Evolutionary conservation across 2,888 invertebrate genomes (phyloP).

Genomic region (Operophtera brumata): DNA sequence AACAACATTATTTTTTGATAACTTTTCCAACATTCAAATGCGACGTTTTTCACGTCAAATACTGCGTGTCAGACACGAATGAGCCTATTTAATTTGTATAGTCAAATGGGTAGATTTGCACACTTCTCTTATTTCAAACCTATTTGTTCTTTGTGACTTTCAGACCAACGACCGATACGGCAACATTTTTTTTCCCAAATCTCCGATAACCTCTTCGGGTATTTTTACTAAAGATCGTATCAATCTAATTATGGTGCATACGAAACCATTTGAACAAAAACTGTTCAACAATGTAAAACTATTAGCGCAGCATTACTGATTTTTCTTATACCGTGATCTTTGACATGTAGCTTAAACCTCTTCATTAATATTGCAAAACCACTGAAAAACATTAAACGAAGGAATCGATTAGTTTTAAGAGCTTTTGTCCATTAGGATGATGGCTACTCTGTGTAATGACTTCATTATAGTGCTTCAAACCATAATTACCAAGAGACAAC

Average conservation of each 20-base stretch:
- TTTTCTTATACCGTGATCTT: slow-evolving; percentile 12
- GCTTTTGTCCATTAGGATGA: slow-evolving; percentile 72
- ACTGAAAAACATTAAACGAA: slow-evolving; percentile 49
- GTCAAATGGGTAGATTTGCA: no score
- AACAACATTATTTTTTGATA: no score
- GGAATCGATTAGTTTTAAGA: slow-evolving; percentile 69
- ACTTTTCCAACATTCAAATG: no score
- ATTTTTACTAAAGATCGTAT: no score
- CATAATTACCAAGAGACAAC: slow-evolving; percentile 43
- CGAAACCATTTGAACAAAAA: slow-evolving; percentile 1
- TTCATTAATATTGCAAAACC: slow-evolving; percentile 39
- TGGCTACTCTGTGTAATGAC: slow-evolving; percentile 59
- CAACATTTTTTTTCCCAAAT: no score
- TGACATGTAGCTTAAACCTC: slow-evolving; percentile 10
- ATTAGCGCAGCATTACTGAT: slow-evolving; percentile 10
- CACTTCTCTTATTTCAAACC: no score
- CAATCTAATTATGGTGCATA: neutral
- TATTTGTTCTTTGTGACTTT: no score
- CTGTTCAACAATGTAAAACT: neutral
- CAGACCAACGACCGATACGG: no score
- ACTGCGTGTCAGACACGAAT: no score
- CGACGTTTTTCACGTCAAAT: no score
- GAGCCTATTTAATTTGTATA: no score
- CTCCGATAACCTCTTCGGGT: no score
- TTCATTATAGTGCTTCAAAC: slow-evolving; percentile 61